Evolutionary conservation across 1,140 invertebrate species (phyloP).

Genomic region (Telenomus remus): DNA sequence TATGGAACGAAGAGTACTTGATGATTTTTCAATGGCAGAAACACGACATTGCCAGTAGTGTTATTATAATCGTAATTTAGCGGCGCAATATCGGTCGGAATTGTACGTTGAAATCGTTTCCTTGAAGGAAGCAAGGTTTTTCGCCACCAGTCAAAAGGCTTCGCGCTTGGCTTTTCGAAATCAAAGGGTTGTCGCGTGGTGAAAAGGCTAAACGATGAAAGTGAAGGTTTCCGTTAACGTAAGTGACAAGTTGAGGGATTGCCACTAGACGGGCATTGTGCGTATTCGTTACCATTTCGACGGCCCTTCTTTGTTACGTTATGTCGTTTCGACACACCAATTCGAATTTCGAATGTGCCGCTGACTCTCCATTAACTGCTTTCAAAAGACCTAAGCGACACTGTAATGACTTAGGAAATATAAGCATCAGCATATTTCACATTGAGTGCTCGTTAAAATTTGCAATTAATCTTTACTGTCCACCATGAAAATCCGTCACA

Average conservation of each 20-base stretch:
- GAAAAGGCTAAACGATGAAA: constrained; percentile 58
- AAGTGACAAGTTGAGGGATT: constrained; percentile 75
- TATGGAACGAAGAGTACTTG: constrained; percentile 10
- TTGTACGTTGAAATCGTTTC: constrained; percentile 19
- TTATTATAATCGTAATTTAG: constrained; percentile 47
- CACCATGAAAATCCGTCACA: too few relatives aligned
- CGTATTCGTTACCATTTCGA: constrained; percentile 58
- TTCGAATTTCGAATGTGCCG: constrained; percentile 43
- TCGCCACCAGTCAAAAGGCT: constrained; percentile 31
- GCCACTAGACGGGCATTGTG: constrained; percentile 57
- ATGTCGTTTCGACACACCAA: constrained; percentile 49
- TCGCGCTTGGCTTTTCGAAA: constrained; percentile 43
- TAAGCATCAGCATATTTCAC: constrained; percentile 36
- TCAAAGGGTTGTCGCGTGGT: constrained; percentile 48
- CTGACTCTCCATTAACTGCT: constrained; percentile 47
- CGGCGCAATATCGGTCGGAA: constrained; percentile 14
- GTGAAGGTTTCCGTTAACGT: constrained; percentile 60
- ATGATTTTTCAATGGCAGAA: constrained; percentile 28
- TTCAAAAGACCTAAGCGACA: constrained; percentile 31
- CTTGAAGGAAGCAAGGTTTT: constrained; percentile 32
- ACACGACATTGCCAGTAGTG: constrained; percentile 23
- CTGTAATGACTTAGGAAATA: constrained; percentile 28
- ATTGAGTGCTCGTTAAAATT: constrained; percentile 14
- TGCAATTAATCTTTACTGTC: not conserved
- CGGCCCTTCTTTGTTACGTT: constrained; percentile 52